phyloP scores from a whole-genome alignment of 2,888 invertebrate species.

The Apamea anceps region DNA sequence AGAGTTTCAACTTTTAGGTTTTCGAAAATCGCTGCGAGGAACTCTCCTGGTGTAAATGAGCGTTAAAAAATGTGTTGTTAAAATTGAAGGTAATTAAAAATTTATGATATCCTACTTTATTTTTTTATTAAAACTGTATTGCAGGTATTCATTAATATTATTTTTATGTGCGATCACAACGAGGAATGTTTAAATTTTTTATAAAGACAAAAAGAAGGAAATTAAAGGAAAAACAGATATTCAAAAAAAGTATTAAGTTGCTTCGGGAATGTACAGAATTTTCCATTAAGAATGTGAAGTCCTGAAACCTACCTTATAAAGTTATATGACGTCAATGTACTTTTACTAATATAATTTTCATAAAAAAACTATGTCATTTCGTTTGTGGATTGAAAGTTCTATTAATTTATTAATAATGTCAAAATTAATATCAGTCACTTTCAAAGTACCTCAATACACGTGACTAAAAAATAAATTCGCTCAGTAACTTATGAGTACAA shows the following conservation, averaged over 20 bases:
- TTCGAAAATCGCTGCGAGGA: neutral
- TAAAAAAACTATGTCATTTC: slow-evolving; percentile 2
- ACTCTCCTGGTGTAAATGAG: neutral
- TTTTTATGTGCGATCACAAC: slow-evolving; percentile 42
- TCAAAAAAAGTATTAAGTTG: slow-evolving; percentile 22
- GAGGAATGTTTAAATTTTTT: slow-evolving; percentile 55
- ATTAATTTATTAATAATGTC: slow-evolving; percentile 31
- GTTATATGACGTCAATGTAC: slow-evolving; percentile 44
- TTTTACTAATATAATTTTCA: slow-evolving; percentile 26
- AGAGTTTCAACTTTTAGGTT: neutral
- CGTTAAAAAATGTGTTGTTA: slow-evolving; percentile 4
- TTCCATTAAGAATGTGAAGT: slow-evolving; percentile 6
- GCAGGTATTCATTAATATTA: slow-evolving; percentile 2
- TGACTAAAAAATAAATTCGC: slow-evolving; percentile 69
- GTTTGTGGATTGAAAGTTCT: neutral
- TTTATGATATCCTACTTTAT: neutral
- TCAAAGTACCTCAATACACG: slow-evolving; percentile 49
- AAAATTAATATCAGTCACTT: slow-evolving; percentile 53
- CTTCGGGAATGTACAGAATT: slow-evolving; percentile 56
- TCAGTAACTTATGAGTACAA: slow-evolving; percentile 67
- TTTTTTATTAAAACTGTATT: slow-evolving; percentile 19
- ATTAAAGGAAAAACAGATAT: slow-evolving; percentile 14
- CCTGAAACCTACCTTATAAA: slow-evolving; percentile 25
- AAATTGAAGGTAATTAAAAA: slow-evolving; percentile 15
- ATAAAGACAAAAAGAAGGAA: slow-evolving; percentile 9